phyloP scores from a whole-genome alignment of 1,140 invertebrate genomes.

The Amphibalanus amphitrite region DNA sequence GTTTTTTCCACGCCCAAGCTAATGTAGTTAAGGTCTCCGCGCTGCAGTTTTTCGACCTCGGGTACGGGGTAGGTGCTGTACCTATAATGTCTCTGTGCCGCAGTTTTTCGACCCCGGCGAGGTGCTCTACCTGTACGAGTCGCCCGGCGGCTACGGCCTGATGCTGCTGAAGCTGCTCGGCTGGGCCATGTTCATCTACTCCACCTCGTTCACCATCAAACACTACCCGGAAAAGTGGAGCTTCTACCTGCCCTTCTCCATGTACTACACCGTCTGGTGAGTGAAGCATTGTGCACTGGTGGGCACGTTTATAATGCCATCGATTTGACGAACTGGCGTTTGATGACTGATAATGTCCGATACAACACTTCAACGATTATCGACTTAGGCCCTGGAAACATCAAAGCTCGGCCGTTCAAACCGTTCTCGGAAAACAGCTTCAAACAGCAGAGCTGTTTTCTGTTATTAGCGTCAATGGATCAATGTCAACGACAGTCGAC shows the following conservation, averaged over 20 bases:
- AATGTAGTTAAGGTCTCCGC: no score
- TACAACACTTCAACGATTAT: slow-evolving; percentile 7
- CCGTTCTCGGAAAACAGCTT: no score
- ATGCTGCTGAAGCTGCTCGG: slow-evolving; percentile 54
- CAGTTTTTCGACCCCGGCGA: slow-evolving; percentile 65
- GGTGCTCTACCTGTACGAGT: slow-evolving; percentile 77
- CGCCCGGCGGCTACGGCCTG: slow-evolving; percentile 64
- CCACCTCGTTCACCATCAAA: slow-evolving; percentile 60
- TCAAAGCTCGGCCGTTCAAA: no score
- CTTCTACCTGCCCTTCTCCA: slow-evolving; percentile 54
- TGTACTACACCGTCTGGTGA: slow-evolving; percentile 63
- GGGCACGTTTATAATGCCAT: not conserved
- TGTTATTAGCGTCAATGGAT: no score
- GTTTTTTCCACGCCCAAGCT: slow-evolving; percentile 8
- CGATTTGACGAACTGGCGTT: not conserved
- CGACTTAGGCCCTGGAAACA: slow-evolving; percentile 31
- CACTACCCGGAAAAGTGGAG: slow-evolving; percentile 58
- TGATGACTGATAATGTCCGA: no score
- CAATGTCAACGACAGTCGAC: no score
- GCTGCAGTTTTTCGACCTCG: no score
- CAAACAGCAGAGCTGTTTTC: no score
- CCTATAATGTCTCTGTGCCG: no score
- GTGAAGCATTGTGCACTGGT: slow-evolving; percentile 25
- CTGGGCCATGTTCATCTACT: slow-evolving; percentile 68
- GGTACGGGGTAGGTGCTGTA: not conserved